Conservation (phyloP, 2,113 vertebrate species). For the Chamaetylas fuelleborni region DNA sequence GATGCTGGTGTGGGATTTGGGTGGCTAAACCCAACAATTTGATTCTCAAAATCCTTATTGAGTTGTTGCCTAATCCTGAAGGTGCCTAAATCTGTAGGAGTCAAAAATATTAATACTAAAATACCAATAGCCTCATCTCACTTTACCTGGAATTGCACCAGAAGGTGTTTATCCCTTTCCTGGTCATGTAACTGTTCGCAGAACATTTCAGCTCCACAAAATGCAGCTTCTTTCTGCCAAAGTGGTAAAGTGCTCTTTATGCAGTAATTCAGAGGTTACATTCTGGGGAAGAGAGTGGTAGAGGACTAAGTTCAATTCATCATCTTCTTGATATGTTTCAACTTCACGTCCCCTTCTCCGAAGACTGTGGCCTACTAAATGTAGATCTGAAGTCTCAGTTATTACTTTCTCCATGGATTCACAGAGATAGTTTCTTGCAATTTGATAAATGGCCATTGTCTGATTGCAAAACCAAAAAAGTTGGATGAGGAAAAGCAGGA, state of each 20-base stretch:
- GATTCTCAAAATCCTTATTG: not conserved
- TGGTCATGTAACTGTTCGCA: not conserved
- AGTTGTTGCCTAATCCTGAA: not conserved
- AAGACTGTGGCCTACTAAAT: not conserved
- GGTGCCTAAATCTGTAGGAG: not conserved
- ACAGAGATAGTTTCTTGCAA: not conserved
- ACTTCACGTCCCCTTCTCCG: fast-evolving
- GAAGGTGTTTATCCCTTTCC: not conserved
- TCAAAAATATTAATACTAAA: not conserved
- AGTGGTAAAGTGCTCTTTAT: not conserved
- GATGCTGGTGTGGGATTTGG: not conserved
- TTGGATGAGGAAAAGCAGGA: not conserved
- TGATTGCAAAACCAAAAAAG: not conserved
- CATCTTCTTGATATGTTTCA: not conserved
- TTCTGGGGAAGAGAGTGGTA: not conserved
- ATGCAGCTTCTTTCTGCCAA: not conserved
- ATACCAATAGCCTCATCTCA: not conserved
- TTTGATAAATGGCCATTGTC: not conserved
- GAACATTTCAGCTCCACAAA: not conserved
- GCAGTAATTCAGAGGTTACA: not conserved
- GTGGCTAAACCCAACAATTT: not conserved
- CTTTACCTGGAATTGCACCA: not conserved
- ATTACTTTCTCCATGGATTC: not conserved
- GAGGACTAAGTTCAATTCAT: not conserved
- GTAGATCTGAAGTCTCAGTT: not conserved